phyloP scores from a whole-genome alignment of 2,113 vertebrate species.

The Strix aluco region DNA sequence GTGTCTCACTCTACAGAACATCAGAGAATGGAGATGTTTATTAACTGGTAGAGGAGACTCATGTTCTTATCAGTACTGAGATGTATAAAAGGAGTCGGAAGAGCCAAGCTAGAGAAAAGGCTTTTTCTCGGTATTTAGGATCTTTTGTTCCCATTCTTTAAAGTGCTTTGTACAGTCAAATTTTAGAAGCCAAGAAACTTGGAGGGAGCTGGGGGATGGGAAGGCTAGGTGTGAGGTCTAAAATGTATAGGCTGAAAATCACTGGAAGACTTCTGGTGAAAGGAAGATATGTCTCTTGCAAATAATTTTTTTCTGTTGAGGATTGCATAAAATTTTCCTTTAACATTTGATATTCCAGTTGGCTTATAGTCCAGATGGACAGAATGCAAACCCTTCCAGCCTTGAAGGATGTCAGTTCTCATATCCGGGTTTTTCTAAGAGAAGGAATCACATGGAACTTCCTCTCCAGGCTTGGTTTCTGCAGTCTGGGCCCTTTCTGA shows the following conservation, averaged over 20 bases:
- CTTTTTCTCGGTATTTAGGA: not conserved
- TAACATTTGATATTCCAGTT: not conserved
- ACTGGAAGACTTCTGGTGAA: not conserved
- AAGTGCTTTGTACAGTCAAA: not conserved
- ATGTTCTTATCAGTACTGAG: not conserved
- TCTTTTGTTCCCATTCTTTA: not conserved
- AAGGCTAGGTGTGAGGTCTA: not conserved
- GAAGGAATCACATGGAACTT: not conserved
- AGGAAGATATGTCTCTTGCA: not conserved
- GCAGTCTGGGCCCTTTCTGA: not conserved
- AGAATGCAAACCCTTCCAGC: not conserved
- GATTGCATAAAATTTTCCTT: not conserved
- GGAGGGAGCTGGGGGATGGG: fast-evolving
- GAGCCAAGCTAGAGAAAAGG: not conserved
- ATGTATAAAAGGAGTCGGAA: not conserved
- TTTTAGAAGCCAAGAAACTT: not conserved
- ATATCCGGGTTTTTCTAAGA: not conserved
- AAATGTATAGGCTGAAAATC: not conserved
- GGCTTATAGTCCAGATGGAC: not conserved
- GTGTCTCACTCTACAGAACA: not conserved
- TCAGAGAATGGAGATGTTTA: not conserved
- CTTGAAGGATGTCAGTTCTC: not conserved
- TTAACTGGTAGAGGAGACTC: not conserved
- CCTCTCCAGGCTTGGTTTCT: not conserved
- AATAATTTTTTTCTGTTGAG: not conserved